Evolutionary conservation across 1,140 invertebrate species (phyloP).

Genomic region (Cydia fagiglandana): DNA sequence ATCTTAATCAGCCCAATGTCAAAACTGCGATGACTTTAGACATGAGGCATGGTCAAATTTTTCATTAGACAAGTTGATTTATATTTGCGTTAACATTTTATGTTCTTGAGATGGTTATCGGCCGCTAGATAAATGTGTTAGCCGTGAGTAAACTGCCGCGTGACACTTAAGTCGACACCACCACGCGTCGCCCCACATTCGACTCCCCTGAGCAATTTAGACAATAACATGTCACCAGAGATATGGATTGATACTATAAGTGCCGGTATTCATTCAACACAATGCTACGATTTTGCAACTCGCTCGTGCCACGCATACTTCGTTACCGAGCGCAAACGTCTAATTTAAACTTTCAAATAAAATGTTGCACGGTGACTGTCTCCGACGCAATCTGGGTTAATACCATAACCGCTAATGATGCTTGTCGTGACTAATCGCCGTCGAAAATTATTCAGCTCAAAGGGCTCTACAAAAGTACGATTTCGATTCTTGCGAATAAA

Average conservation of each 20-base stretch:
- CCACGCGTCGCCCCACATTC: constrained; percentile 29
- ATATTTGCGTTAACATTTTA: constrained; percentile 37
- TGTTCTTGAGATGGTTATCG: constrained; percentile 35
- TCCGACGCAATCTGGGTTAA: constrained; percentile 38
- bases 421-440: neutral
- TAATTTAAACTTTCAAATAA: constrained; percentile 33
- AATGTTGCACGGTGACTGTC: constrained; percentile 30
- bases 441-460: constrained; percentile 10
- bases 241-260: constrained; percentile 27
- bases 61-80: constrained; percentile 33
- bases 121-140: constrained; percentile 31
- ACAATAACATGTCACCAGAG: constrained; percentile 36
- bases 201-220: constrained; percentile 32
- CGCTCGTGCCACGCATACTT: constrained; percentile 29
- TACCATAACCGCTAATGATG: constrained; percentile 37
- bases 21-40: constrained; percentile 2
- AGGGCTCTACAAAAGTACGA: neutral
- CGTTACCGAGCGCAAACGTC: constrained; percentile 19
- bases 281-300: constrained; percentile 32
- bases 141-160: constrained; percentile 19
- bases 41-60: constrained; percentile 10
- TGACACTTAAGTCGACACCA: constrained; percentile 34
- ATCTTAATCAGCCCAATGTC: constrained; percentile 27
- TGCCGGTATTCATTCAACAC: constrained; percentile 32
- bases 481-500: constrained; percentile 34